A percentile compares a stretch with the other conserved stretches of the same genome.
These are phyloP conservation scores for Aproaerema taeniolella DNA, from an alignment of 2,888 invertebrate species.

Conservation along the genomic window DNA sequence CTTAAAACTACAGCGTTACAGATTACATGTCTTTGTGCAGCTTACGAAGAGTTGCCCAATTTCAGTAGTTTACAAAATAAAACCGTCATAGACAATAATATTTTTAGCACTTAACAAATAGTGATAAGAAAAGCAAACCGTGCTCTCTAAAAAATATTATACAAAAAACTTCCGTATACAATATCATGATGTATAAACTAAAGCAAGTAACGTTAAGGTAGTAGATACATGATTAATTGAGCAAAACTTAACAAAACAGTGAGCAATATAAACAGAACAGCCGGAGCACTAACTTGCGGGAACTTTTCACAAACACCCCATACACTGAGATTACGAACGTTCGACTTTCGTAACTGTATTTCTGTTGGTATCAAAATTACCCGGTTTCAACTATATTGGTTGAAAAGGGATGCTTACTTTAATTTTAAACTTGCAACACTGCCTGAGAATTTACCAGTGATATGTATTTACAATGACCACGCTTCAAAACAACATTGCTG, in stretches of 20 bases:
- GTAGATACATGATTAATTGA: constrained; percentile 60
- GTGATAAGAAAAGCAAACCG: constrained; percentile 72
- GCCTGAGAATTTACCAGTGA: constrained; percentile 52
- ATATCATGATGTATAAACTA: constrained; percentile 48
- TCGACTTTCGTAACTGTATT: too few species aligned
- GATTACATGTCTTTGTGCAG: constrained; percentile 4
- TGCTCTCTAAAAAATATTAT: constrained; percentile 66
- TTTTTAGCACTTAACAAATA: constrained; percentile 52
- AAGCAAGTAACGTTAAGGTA: constrained; percentile 53
- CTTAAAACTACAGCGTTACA: constrained; percentile 34
- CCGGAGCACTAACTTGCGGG: constrained; percentile 25
- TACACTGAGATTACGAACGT: too few species aligned
- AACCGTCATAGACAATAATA: constrained; percentile 31
- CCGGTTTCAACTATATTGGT: too few species aligned
- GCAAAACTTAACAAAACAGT: constrained; percentile 74
- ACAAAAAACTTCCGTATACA: constrained; percentile 51
- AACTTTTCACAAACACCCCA: too few species aligned
- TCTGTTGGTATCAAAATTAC: too few species aligned
- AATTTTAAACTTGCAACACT: constrained; percentile 50
- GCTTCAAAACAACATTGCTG: constrained; percentile 29
- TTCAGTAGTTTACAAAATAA: constrained; percentile 14
- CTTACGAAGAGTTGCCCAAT: constrained; percentile 7
- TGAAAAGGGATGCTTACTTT: too few species aligned
- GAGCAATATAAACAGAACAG: constrained; percentile 62
- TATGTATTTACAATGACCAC: constrained; percentile 69